Conservation (phyloP, 2,113 vertebrate species). For the Crocuta crocuta region DNA sequence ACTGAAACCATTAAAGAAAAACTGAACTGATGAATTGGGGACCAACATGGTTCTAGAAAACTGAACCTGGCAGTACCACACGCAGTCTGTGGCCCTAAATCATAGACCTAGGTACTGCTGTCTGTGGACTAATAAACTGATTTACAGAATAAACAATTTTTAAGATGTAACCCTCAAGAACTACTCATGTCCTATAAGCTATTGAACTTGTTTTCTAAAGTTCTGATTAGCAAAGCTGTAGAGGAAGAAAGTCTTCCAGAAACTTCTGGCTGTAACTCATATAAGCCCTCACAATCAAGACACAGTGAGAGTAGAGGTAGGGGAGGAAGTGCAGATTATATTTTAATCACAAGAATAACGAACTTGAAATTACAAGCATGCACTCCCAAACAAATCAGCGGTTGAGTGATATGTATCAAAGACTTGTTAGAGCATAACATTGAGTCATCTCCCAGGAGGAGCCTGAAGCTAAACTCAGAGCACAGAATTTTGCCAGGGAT, state of each 20-base stretch:
- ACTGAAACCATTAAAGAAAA: constrained; percentile 79
- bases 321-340: constrained; percentile 17
- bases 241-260: constrained; percentile 49
- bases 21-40: constrained; percentile 69
- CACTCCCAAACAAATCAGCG: constrained; percentile 79
- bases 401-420: constrained; percentile 77
- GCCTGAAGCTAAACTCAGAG: constrained; percentile 83
- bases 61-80: constrained; percentile 16
- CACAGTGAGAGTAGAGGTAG: neutral
- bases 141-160: constrained; percentile 69
- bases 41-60: neutral
- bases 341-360: constrained; percentile 76
- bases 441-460: constrained; percentile 87
- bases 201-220: constrained; percentile 64
- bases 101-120: neutral
- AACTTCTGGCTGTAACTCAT: neutral
- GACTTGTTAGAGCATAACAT: constrained; percentile 82
- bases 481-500: constrained; percentile 74
- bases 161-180: neutral
- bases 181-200: constrained; percentile 49
- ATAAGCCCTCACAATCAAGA: constrained; percentile 64
- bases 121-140: constrained; percentile 39
- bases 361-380: constrained; percentile 75
- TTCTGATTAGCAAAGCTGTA: neutral
- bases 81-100: constrained; percentile 43